Evolutionary conservation across 1,140 invertebrate species (phyloP).

Genomic region (Sitobion miscanthi): DNA sequence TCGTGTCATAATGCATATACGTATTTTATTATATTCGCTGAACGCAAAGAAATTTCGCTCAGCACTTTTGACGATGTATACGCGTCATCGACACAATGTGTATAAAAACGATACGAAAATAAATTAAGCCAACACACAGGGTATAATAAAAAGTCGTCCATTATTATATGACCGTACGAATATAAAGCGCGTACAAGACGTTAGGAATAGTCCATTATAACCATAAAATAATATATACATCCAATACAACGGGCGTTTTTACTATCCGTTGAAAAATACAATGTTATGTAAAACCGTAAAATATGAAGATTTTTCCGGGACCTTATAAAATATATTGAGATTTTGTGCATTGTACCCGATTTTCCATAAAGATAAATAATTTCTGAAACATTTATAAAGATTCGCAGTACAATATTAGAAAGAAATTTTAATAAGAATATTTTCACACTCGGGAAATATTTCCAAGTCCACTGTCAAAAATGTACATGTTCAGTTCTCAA

Average conservation of each 20-base stretch:
- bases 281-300: background rate
- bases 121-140: background rate
- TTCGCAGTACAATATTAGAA: background rate
- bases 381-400: background rate
- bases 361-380: background rate
- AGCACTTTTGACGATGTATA: background rate
- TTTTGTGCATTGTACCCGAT: background rate
- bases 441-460: background rate
- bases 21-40: too few relatives aligned
- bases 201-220: background rate
- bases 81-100: too few relatives aligned
- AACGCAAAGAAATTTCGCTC: too few relatives aligned
- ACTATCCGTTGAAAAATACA: background rate
- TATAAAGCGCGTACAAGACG: background rate
- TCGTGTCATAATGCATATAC: too few relatives aligned
- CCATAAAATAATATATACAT: slow-evolving; percentile 8
- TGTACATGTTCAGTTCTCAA: background rate
- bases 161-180: background rate
- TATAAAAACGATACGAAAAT: background rate
- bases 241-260: background rate
- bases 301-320: background rate
- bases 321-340: background rate
- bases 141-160: background rate
- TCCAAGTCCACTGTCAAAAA: background rate
- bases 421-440: background rate